Evolutionary conservation across 2,113 vertebrate genomes (phyloP).

Genomic region (Bombycilla garrulus): DNA sequence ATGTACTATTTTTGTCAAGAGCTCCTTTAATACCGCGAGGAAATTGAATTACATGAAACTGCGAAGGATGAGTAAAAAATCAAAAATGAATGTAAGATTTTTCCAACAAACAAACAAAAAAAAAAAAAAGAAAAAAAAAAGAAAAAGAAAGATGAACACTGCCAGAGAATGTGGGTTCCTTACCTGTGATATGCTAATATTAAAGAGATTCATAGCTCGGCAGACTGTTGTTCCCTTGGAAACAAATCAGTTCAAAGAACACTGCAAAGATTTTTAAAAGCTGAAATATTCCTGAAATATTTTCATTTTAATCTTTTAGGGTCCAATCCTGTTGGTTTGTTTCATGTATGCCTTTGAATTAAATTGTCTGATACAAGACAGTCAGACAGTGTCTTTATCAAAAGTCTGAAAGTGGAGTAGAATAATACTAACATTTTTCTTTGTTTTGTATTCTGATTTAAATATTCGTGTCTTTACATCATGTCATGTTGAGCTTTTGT

Average conservation of each 20-base stretch:
- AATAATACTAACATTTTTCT: neutral
- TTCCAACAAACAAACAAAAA: neutral
- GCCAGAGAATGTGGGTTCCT: neutral
- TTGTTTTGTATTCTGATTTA: neutral
- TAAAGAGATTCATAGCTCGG: conserved; percentile 26
- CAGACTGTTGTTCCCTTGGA: conserved; percentile 68
- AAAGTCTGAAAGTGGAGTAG: neutral
- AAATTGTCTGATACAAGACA: neutral
- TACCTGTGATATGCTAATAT: neutral
- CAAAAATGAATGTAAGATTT: neutral
- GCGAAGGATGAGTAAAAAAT: neutral
- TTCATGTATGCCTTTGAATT: neutral
- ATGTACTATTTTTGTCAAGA: neutral
- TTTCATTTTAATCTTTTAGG: neutral
- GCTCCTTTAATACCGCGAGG: neutral
- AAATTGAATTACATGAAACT: neutral
- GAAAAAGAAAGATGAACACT: neutral
- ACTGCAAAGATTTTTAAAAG: conserved; percentile 49
- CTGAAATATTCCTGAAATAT: neutral
- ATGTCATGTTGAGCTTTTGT: conserved; percentile 24
- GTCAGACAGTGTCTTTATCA: neutral
- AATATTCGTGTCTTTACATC: conserved; percentile 29
- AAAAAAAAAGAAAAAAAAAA: neutral
- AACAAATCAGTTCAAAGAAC: conserved; percentile 54
- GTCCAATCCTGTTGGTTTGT: neutral